A percentile compares a stretch with the other conserved stretches of the same genome.
phyloP scores from a whole-genome alignment of 2,888 invertebrate species.

The Drosophila siamana region DNA sequence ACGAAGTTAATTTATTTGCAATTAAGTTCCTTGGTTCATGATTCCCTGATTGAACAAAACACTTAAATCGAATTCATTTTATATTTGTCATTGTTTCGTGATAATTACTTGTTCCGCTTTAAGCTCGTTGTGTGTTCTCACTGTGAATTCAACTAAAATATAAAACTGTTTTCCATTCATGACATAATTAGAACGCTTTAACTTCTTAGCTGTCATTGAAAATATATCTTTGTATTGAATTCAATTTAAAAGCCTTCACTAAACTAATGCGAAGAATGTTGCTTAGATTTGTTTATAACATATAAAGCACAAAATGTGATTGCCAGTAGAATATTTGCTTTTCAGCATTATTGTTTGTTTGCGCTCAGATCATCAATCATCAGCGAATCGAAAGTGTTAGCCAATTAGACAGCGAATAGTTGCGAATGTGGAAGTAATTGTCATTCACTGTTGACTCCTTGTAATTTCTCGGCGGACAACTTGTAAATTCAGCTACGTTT shows the following conservation, averaged over 20 bases:
- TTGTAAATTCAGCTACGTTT: slow-evolving; percentile 6
- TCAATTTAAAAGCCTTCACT: too few species aligned
- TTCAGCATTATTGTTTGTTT: not conserved
- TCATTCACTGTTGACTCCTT: slow-evolving; percentile 18
- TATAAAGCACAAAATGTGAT: too few species aligned
- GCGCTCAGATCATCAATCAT: not conserved
- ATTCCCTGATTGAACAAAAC: not conserved
- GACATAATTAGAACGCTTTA: too few species aligned
- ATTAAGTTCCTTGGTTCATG: not conserved
- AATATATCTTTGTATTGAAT: too few species aligned
- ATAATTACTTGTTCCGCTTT: too few species aligned
- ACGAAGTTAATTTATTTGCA: not conserved
- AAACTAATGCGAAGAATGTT: too few species aligned
- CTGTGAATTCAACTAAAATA: too few species aligned
- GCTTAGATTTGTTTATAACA: too few species aligned
- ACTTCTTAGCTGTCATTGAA: too few species aligned
- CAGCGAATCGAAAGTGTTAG: not conserved
- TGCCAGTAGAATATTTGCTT: too few species aligned
- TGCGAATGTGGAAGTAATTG: not conserved
- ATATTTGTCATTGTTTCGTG: too few species aligned
- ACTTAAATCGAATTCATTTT: not conserved
- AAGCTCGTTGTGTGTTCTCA: too few species aligned
- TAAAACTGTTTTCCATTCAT: not conserved
- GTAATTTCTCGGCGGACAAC: slow-evolving; percentile 8
- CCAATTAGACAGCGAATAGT: slow-evolving; percentile 1